Percentiles rank a stretch among this genome's conserved stretches.
Evolutionary conservation across 2,888 invertebrate species (phyloP).

Genomic region (Schrankia costaestrigalis): DNA sequence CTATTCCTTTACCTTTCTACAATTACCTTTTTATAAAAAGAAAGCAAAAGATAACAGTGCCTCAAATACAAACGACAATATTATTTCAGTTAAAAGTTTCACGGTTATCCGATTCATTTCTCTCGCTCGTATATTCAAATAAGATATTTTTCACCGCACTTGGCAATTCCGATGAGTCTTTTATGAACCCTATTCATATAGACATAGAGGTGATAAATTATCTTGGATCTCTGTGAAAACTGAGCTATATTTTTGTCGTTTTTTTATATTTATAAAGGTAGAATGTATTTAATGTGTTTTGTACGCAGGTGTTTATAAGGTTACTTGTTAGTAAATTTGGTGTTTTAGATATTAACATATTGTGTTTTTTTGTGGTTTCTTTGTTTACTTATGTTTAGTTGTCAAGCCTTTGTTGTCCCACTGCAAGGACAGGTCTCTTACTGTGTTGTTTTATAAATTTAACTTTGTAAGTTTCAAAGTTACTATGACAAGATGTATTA

Average conservation of each 20-base stretch:
- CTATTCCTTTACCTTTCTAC: too few species aligned
- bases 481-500: too few species aligned
- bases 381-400: too few species aligned
- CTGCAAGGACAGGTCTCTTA: too few species aligned
- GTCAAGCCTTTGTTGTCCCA: too few species aligned
- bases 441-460: too few species aligned
- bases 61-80: slow-evolving; percentile 56
- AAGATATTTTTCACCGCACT: slow-evolving; percentile 55
- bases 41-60: too few species aligned
- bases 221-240: slow-evolving; percentile 32
- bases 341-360: too few species aligned
- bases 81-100: slow-evolving; percentile 69
- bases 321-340: slow-evolving; percentile 30
- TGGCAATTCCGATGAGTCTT: slow-evolving; percentile 40
- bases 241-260: slow-evolving; percentile 36
- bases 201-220: slow-evolving; percentile 43
- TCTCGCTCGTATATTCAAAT: slow-evolving; percentile 59
- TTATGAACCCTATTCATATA: slow-evolving; percentile 47
- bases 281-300: slow-evolving; percentile 20
- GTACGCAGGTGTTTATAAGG: slow-evolving; percentile 36
- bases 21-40: too few species aligned
- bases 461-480: too few species aligned
- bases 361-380: too few species aligned
- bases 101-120: slow-evolving; percentile 62
- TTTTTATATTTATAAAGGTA: slow-evolving; percentile 27